phyloP scores from a whole-genome alignment of 2,113 vertebrate genomes.

The Pelodiscus sinensis region DNA sequence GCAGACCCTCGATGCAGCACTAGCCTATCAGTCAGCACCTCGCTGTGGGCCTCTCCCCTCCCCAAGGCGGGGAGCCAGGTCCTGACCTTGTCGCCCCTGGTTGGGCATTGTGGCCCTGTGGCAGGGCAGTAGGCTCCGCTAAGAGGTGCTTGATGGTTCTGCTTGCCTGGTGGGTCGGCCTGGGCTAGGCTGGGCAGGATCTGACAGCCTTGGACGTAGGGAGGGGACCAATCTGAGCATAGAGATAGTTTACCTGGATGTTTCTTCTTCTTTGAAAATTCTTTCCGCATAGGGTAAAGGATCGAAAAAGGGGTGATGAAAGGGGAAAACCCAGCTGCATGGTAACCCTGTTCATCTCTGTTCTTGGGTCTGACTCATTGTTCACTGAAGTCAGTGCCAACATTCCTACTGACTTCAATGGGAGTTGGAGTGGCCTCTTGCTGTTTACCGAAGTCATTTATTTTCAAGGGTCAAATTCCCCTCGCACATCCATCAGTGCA shows the following conservation, averaged over 20 bases:
- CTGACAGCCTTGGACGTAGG: no score
- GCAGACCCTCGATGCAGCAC: no score
- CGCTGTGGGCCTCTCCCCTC: no score
- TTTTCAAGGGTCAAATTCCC: not conserved
- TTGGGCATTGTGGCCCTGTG: not conserved
- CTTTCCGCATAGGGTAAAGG: not conserved
- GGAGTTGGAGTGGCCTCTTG: not conserved
- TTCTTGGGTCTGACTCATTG: not conserved
- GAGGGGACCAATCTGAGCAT: no score
- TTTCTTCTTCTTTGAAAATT: not conserved
- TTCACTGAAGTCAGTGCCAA: not conserved
- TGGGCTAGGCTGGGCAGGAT: no score
- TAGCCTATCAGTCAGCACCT: no score
- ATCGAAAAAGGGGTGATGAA: not conserved
- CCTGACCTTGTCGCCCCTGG: not conserved
- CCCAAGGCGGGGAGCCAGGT: not conserved
- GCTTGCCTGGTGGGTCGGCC: no score
- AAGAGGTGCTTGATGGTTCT: no score
- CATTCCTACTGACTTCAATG: not conserved
- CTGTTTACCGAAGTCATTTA: fast-evolving
- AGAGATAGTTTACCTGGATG: not conserved
- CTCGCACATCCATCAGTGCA: not conserved
- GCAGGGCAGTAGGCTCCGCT: no score
- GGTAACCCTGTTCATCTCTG: not conserved
- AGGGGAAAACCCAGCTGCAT: not conserved